These are phyloP conservation scores for Eledona agricola DNA, from an alignment of 2,888 invertebrate species.

Conservation along the genomic window DNA sequence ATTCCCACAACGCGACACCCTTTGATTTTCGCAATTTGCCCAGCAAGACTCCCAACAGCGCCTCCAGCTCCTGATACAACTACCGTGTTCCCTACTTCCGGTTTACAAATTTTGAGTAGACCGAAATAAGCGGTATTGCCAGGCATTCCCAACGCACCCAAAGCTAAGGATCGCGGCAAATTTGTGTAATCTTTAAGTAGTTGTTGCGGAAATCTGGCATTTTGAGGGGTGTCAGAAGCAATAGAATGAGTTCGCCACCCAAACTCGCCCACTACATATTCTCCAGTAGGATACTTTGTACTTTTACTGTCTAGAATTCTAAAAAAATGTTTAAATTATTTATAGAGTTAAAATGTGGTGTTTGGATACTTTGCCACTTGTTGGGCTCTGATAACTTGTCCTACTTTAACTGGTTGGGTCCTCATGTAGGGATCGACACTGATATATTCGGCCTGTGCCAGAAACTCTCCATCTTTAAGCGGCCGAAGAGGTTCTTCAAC, in stretches of 20 bases:
- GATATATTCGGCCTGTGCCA: constrained; percentile 73
- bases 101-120: constrained; percentile 72
- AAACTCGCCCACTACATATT: constrained; percentile 67
- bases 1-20: constrained; percentile 76
- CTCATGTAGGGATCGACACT: constrained; percentile 81
- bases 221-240: constrained; percentile 66
- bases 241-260: constrained; percentile 74
- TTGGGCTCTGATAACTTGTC: constrained; percentile 7
- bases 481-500: constrained; percentile 19
- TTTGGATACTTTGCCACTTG: constrained; percentile 25
- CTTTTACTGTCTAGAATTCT: constrained; percentile 75
- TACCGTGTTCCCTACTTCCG: constrained; percentile 76
- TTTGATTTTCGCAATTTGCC: constrained; percentile 78
- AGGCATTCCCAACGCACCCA: constrained; percentile 76
- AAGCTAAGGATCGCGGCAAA: constrained; percentile 68
- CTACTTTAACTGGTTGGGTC: constrained; percentile 62
- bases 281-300: constrained; percentile 70
- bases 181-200: constrained; percentile 63
- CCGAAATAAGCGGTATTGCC: constrained; percentile 82
- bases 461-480: constrained; percentile 62
- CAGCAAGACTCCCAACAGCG: constrained; percentile 78
- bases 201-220: constrained; percentile 48
- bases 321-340: constrained; percentile 9
- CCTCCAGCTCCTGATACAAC: constrained; percentile 79
- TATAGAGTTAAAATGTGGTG: not conserved